Evolutionary conservation across 2,888 invertebrate species (phyloP), one percentile per base, ranked within the genome.

Genomic region (Galerucella pusilla): DNA sequence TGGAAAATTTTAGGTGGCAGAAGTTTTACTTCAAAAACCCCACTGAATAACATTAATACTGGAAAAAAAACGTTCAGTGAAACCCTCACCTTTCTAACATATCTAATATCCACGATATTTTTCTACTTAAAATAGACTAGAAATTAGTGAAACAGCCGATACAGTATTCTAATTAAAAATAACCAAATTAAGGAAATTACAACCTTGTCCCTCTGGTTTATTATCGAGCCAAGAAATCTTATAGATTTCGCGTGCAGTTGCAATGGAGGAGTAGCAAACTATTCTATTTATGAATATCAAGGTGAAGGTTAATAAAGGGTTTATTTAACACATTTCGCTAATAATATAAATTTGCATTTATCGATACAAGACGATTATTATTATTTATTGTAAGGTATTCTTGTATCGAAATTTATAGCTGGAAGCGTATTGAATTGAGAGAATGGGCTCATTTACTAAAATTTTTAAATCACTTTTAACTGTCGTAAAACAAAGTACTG

Each of bases 271-370:
- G 49, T 59, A 28, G 59, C n/a, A 57, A 70, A 59, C 42, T 52
- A 64, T 54, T 74, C 74, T 74, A 74, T 74, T 74, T 69, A 67
- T 67, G 67, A 67, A 49, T 66, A 70, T 42, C 52, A 74, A 70
- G 74, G 69, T 70, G 74, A 74, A 74, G 74, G 74, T 74, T 70
- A 74, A 64, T 65, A 69, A 69, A 73, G 7, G 45, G 52, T 49
- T 25, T 61, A 28, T 25, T 46, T 6, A 12, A 61, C 10, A 35
- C 54, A 68, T 68, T 68, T 57, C 14, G 16, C 14, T 59, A 54
- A 68, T 68, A 11, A 10, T 57, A 66, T 10, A 28, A 14, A 46
- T 20, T 66, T 11, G 14, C 28, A 49, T 66, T 66, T 52, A 45
- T 46, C 45, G 45, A 63, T 16, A 20, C n/a, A 52, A 20, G 52